Percentiles rank a stretch among this genome's conserved stretches.
These are phyloP conservation scores for Scaptodrosophila lebanonensis DNA, from an alignment of 1,140 invertebrate genomes.

Conservation along the genomic window DNA sequence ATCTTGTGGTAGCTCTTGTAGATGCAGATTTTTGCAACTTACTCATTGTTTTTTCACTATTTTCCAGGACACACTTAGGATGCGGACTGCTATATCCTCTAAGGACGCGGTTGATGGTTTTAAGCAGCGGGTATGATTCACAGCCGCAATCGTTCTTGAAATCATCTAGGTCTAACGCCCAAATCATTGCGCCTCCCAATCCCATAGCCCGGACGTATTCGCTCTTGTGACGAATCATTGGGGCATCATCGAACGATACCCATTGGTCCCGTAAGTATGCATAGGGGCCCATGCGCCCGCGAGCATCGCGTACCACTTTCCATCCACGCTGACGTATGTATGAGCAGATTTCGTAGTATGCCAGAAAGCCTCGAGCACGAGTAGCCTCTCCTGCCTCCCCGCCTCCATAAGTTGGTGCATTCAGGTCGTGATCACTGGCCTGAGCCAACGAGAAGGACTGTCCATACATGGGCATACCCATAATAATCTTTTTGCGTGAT, in stretches of 20 bases:
- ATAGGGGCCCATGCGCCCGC: conserved; percentile 86
- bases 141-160: conserved; percentile 87
- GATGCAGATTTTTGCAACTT: conserved; percentile 13
- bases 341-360: conserved; percentile 92
- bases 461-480: conserved; percentile 92
- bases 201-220: conserved; percentile 86
- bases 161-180: conserved; percentile 88
- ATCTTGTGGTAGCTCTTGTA: background rate
- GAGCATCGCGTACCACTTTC: conserved; percentile 83
- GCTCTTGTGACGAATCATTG: conserved; percentile 84
- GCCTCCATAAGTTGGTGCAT: conserved; percentile 85
- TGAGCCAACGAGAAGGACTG: conserved; percentile 88
- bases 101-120: conserved; percentile 86
- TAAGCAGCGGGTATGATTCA: conserved; percentile 87
- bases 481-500: conserved; percentile 83
- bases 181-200: conserved; percentile 91
- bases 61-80: conserved; percentile 59
- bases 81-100: conserved; percentile 80
- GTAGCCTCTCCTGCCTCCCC: conserved; percentile 89
- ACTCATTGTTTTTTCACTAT: conserved; percentile 54
- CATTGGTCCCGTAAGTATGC: conserved; percentile 87
- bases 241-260: conserved; percentile 90
- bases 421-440: conserved; percentile 81
- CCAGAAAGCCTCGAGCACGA: conserved; percentile 86
- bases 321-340: conserved; percentile 82